Percentiles rank a stretch among this genome's conserved stretches.
These are phyloP conservation scores for Pleuronectes platessa DNA, from an alignment of 2,113 vertebrate genomes.

Conservation along the genomic window DNA sequence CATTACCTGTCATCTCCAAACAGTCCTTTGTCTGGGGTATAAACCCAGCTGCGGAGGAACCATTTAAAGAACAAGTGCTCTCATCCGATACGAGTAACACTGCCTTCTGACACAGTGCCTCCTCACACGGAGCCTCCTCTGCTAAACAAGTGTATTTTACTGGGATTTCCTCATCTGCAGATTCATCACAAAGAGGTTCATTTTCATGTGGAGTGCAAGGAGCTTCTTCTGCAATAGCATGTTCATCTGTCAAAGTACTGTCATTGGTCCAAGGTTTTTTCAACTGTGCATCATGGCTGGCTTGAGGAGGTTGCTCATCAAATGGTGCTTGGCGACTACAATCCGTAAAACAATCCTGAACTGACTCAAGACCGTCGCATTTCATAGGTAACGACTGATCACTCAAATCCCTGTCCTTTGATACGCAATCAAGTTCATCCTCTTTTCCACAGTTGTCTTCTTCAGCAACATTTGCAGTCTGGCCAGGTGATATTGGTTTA, in stretches of 20 bases:
- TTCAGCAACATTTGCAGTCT: slow-evolving; percentile 15
- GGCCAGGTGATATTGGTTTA: background rate
- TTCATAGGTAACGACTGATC: background rate
- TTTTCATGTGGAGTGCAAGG: background rate
- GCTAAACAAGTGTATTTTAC: no score
- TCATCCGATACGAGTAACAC: slow-evolving; percentile 3
- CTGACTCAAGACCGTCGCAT: background rate
- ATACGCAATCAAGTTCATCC: background rate
- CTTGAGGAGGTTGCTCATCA: slow-evolving; percentile 5
- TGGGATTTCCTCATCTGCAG: slow-evolving; percentile 1
- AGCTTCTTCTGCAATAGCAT: slow-evolving; percentile 32
- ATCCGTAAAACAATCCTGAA: slow-evolving; percentile 6
- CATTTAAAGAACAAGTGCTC: background rate
- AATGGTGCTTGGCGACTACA: background rate
- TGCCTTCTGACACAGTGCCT: background rate
- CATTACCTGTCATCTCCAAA: slow-evolving; percentile 8
- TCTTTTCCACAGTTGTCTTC: slow-evolving; percentile 24
- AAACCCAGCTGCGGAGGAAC: background rate
- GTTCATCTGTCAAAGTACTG: background rate
- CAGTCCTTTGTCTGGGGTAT: slow-evolving; percentile 4
- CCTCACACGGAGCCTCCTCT: background rate
- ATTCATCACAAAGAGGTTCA: background rate
- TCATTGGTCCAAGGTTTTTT: slow-evolving; percentile 1
- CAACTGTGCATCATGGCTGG: background rate
- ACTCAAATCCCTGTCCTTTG: slow-evolving; percentile 3